Evolutionary conservation across 2,113 vertebrate genomes (phyloP).

Genomic region (Peromyscus californicus): DNA sequence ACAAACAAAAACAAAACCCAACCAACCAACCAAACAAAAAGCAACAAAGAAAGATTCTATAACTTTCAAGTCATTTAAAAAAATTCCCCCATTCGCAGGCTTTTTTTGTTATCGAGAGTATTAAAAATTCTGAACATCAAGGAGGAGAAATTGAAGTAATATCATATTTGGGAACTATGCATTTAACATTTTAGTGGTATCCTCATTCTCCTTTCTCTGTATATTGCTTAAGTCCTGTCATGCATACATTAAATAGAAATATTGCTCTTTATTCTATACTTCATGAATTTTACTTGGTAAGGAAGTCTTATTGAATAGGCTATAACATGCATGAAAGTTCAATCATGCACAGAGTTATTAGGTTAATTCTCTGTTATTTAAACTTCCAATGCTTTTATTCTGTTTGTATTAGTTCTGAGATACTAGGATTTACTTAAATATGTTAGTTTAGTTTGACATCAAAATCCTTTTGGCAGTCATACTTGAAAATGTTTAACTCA

Average conservation of each 20-base stretch:
- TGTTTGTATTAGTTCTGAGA: conserved; percentile 1
- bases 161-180: neutral
- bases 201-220: neutral
- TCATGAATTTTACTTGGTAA: neutral
- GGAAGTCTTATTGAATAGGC: neutral
- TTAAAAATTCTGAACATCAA: neutral
- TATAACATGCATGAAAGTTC: neutral
- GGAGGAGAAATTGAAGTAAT: neutral
- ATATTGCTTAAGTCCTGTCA: neutral
- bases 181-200: neutral
- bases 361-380: neutral
- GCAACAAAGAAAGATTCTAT: too few species aligned
- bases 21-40: too few species aligned
- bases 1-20: too few species aligned
- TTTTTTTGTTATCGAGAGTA: conserved; percentile 33
- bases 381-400: neutral
- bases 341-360: neutral
- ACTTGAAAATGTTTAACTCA: conserved; percentile 13
- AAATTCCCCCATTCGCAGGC: neutral
- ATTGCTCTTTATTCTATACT: neutral
- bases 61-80: conserved; percentile 1
- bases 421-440: neutral
- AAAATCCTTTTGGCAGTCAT: neutral
- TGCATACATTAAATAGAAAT: neutral
- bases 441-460: neutral